Evolutionary conservation across 2,797 vertebrate genomes (phyloP), one percentile per base, ranked within the genome.

Genomic region (Neosalanx taihuensis): DNA sequence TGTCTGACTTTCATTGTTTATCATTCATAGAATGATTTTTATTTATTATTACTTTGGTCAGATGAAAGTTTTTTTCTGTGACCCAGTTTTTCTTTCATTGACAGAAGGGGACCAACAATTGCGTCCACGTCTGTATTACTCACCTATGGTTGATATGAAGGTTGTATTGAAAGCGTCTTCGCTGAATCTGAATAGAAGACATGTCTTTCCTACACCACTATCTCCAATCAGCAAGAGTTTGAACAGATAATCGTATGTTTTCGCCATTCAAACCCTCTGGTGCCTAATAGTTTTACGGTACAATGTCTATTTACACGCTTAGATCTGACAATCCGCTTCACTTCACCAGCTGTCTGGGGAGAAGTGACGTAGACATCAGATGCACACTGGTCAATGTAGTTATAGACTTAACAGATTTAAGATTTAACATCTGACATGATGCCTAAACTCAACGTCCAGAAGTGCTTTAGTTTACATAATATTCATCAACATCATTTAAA

Each of bases 131-230:
- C 23, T 26, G 23, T 26, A 29, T 71, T 78, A 86, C 96, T 95
- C 91, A 98, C 97, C 97, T 92, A 99, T 98, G 80, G 97, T 98
- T 84, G 97, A 98, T 84, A 98, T 98, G 92, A 97, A 97, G 89
- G 97, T 97, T 92, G 96, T 96, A 76, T 97, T 98, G 89, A 98
- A 99, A 79, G 96, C 95, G 89, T 98, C 96, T 89, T 98, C 97
- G 87, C 94, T 96, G 92, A 99, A 99, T 80, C 96, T 93, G 92
- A 98, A 98, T 63, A 99, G 94, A 79, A 96, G 91, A 87, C 96
- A 99, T 86, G 96, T 98, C 92, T 99, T 99, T 33, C 97, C 97
- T 66, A 99, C 97, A 58, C 97, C 97, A 76, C 96, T 98, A 89
- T 99, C 97, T 46, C 97, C 96, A 82, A 99, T 98, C 20, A 99